Conservation (phyloP, 2,888 invertebrate species). For the Dynastes hyllus region DNA sequence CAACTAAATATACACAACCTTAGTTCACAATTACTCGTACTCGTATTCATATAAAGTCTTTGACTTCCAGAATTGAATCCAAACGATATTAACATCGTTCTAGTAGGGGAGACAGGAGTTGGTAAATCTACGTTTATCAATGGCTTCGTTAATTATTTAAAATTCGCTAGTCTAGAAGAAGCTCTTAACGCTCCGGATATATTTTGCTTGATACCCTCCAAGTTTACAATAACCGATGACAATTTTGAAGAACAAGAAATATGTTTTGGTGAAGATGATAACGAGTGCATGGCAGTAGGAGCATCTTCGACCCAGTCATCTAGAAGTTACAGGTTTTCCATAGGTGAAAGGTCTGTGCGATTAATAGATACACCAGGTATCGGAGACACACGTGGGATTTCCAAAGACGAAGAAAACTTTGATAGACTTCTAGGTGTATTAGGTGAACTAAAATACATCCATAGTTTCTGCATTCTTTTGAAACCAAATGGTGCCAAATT, state of each 20-base stretch:
- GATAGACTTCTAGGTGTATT: slow-evolving; percentile 60
- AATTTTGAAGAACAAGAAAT: slow-evolving; percentile 34
- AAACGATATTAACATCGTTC: slow-evolving; percentile 53
- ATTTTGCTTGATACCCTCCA: slow-evolving; percentile 52
- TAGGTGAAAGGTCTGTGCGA: slow-evolving; percentile 4
- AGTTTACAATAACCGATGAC: slow-evolving; percentile 49
- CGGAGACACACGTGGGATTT: slow-evolving; percentile 61
- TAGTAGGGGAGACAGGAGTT: slow-evolving; percentile 56
- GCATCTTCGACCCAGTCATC: slow-evolving; percentile 47
- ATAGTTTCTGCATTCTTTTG: slow-evolving; percentile 54
- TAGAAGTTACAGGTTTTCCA: slow-evolving; percentile 33
- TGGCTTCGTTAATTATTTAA: slow-evolving; percentile 54
- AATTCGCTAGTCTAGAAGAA: slow-evolving; percentile 48
- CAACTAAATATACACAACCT: no score
- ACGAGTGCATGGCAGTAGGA: slow-evolving; percentile 29
- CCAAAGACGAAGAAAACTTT: slow-evolving; percentile 61
- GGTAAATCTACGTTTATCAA: slow-evolving; percentile 58
- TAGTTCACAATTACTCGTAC: no score
- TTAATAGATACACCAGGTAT: slow-evolving; percentile 55
- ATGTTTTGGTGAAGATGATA: slow-evolving; percentile 24
- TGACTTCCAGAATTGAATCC: not conserved
- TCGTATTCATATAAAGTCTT: no score
- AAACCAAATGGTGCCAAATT: slow-evolving; percentile 54
- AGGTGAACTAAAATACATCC: slow-evolving; percentile 48
- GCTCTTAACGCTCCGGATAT: slow-evolving; percentile 47